Evolutionary conservation across 2,888 invertebrate species (phyloP).

Genomic region (Platypus cylindrus): DNA sequence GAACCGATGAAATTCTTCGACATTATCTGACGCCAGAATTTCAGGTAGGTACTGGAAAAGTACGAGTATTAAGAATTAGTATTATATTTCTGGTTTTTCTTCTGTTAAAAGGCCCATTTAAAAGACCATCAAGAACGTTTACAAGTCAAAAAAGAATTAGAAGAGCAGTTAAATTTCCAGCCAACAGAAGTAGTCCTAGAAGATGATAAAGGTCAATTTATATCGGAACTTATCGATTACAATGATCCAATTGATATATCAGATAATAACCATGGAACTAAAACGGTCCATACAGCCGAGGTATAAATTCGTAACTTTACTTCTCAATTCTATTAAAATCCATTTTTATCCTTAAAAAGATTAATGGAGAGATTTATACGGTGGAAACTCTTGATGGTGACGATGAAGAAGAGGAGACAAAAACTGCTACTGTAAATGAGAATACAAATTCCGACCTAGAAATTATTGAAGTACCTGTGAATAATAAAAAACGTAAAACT

Average conservation of each 20-base stretch:
- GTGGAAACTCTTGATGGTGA: slow-evolving; percentile 8
- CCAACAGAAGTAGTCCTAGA: slow-evolving; percentile 6
- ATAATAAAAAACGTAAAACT: no score
- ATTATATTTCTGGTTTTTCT: not conserved
- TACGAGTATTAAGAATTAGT: not conserved
- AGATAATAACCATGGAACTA: no score
- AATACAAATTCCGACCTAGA: slow-evolving; percentile 6
- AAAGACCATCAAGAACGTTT: slow-evolving; percentile 8
- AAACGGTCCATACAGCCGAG: slow-evolving; percentile 9
- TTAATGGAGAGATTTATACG: slow-evolving; percentile 10
- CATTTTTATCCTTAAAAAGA: slow-evolving; percentile 3
- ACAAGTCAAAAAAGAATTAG: slow-evolving; percentile 26
- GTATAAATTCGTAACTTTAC: slow-evolving; percentile 5
- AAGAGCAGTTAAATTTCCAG: slow-evolving; percentile 29
- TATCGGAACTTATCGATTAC: slow-evolving; percentile 25
- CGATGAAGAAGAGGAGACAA: slow-evolving; percentile 11
- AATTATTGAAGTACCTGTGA: no score
- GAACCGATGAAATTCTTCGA: slow-evolving; percentile 34
- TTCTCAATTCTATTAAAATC: no score
- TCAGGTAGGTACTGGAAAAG: slow-evolving; percentile 27
- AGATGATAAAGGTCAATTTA: slow-evolving; percentile 3
- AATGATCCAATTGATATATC: slow-evolving; percentile 14
- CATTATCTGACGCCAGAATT: slow-evolving; percentile 34
- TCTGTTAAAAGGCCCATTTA: slow-evolving; percentile 3
- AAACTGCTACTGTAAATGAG: slow-evolving; percentile 7